These are phyloP conservation scores for Sebastes minor DNA, from an alignment of 2,797 vertebrate genomes.

Conservation along the genomic window DNA sequence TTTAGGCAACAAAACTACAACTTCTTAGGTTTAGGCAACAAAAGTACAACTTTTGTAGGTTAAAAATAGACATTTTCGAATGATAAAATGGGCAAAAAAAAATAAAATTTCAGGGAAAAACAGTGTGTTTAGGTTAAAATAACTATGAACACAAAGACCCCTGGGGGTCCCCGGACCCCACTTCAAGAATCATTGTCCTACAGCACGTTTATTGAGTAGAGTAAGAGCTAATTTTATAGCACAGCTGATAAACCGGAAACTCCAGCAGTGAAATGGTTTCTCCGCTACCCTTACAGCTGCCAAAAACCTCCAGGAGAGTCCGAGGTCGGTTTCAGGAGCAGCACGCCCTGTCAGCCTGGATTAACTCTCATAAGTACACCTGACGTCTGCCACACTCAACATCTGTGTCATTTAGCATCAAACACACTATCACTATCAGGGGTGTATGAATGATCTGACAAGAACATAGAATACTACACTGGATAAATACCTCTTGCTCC, in stretches of 20 bases:
- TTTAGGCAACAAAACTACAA: no score
- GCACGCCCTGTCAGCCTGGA: conserved; percentile 2
- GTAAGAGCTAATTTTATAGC: background rate
- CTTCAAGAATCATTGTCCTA: no score
- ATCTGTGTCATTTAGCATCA: background rate
- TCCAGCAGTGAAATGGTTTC: background rate
- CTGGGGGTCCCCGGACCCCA: no score
- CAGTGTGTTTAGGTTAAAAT: no score
- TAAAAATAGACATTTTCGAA: no score
- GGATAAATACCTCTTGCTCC: background rate
- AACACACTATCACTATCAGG: background rate
- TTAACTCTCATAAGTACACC: conserved; percentile 8
- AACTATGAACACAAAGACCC: no score
- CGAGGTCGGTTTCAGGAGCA: background rate
- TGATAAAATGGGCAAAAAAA: no score
- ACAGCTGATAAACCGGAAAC: conserved; percentile 2
- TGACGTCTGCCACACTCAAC: background rate
- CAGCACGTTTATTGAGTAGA: background rate
- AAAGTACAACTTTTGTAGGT: no score
- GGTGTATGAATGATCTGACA: background rate
- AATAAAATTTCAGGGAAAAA: no score
- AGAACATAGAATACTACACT: background rate
- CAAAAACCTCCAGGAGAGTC: background rate
- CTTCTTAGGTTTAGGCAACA: no score
- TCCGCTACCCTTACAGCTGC: background rate